A percentile compares a stretch with the other conserved stretches of the same genome.
phyloP scores from a whole-genome alignment of 53 echinoderm and acorn worm genomes.

The Holothuria leucospilota region DNA sequence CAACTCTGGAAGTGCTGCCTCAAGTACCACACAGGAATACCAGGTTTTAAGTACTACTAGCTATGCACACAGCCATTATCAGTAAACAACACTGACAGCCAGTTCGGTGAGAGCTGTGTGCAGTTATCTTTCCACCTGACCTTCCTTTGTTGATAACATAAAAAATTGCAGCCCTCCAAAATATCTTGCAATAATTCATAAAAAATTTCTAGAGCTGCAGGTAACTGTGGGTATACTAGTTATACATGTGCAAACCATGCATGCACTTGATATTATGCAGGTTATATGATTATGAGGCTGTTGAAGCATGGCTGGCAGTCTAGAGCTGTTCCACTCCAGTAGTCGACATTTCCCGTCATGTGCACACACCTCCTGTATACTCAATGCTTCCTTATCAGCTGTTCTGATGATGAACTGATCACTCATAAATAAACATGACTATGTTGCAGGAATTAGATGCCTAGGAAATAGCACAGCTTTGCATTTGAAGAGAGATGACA shows the following conservation, averaged over 20 bases:
- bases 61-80: too few species aligned
- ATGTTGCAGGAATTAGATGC: background rate
- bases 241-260: too few species aligned
- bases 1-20: too few species aligned
- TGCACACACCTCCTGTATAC: too few species aligned
- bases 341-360: too few species aligned
- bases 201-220: slow-evolving; percentile 35
- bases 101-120: too few species aligned
- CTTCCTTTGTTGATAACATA: background rate
- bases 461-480: too few species aligned
- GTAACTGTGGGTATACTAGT: too few species aligned
- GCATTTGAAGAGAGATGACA: too few species aligned
- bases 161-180: slow-evolving; percentile 12
- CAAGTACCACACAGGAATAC: too few species aligned
- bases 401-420: slow-evolving; percentile 22
- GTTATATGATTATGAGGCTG: slow-evolving; percentile 22
- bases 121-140: slow-evolving; percentile 1
- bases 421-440: slow-evolving; percentile 31
- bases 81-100: too few species aligned
- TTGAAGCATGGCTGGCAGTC: background rate
- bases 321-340: background rate
- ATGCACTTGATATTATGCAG: slow-evolving; percentile 25
- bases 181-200: slow-evolving; percentile 31
- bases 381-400: background rate
- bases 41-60: too few species aligned